A percentile compares a stretch with the other conserved stretches of the same genome.
phyloP scores from a whole-genome alignment of 2,113 vertebrate genomes.

The Chloroceryle aenea region DNA sequence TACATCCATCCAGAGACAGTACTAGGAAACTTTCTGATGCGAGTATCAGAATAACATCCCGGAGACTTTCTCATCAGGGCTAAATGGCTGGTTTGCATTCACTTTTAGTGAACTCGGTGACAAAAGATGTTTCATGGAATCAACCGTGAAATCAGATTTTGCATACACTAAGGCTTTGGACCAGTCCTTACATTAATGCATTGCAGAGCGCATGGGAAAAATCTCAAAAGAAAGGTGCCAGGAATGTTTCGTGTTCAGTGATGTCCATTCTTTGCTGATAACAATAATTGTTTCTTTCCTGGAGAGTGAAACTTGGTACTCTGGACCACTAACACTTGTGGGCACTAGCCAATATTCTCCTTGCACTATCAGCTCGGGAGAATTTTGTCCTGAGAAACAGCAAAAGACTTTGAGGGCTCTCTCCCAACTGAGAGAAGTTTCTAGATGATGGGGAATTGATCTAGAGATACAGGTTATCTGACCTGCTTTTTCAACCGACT shows the following conservation, averaged over 20 bases:
- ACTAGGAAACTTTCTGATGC: neutral
- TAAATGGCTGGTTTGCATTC: constrained; percentile 17
- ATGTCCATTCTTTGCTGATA: neutral
- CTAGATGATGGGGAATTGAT: neutral
- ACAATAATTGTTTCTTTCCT: neutral
- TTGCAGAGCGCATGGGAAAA: constrained; percentile 34
- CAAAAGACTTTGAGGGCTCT: neutral
- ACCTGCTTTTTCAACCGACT: neutral
- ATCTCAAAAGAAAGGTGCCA: neutral
- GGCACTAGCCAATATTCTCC: neutral
- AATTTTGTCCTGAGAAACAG: neutral
- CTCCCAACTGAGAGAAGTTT: neutral
- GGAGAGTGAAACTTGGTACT: neutral
- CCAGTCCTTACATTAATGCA: neutral
- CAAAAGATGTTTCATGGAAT: constrained; percentile 46
- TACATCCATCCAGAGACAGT: neutral
- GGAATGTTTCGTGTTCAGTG: neutral
- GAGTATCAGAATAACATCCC: neutral
- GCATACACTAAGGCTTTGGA: constrained; percentile 34
- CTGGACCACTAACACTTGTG: neutral
- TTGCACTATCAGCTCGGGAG: neutral
- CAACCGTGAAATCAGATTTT: constrained; percentile 46
- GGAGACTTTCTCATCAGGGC: neutral
- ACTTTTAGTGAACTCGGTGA: neutral
- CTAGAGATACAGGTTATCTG: neutral